Conservation (phyloP, 2,888 invertebrate genomes). For the Polydrusus pterygomalis region DNA sequence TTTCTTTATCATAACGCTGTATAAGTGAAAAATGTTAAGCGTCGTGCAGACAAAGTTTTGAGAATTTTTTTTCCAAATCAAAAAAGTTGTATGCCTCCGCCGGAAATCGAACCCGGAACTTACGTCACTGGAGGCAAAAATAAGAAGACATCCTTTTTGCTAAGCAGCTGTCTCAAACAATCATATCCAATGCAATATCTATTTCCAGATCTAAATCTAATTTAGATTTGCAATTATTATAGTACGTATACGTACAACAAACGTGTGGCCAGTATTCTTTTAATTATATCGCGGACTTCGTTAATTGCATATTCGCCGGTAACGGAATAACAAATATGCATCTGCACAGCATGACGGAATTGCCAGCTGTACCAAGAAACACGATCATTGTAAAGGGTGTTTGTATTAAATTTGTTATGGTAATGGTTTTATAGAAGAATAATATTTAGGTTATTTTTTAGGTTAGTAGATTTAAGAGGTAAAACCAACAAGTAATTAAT, state of each 20-base stretch:
- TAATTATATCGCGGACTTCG: constrained; percentile 23
- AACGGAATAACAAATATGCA: constrained; percentile 15
- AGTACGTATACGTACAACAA: not conserved
- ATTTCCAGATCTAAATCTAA: constrained; percentile 15
- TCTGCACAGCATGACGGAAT: constrained; percentile 28
- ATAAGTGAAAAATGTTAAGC: too few relatives aligned
- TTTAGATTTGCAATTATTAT: constrained; percentile 19
- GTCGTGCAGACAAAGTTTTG: too few relatives aligned
- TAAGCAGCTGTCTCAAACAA: not conserved
- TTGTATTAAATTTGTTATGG: not conserved
- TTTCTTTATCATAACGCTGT: too few relatives aligned
- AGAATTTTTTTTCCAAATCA: too few relatives aligned
- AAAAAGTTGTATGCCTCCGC: too few relatives aligned
- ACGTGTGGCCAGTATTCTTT: constrained; percentile 14
- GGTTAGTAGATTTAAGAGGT: not conserved
- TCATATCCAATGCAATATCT: not conserved
- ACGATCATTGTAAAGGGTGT: constrained; percentile 15
- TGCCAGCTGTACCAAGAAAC: constrained; percentile 1
- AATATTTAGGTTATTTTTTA: too few relatives aligned
- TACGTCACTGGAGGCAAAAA: not conserved
- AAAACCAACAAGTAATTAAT: not conserved
- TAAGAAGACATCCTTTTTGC: not conserved
- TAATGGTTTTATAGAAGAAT: not conserved
- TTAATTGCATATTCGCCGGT: constrained; percentile 11
- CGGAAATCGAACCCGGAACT: too few relatives aligned